phyloP scores from a whole-genome alignment of 2,888 invertebrate genomes.

The Baccha elongata region DNA sequence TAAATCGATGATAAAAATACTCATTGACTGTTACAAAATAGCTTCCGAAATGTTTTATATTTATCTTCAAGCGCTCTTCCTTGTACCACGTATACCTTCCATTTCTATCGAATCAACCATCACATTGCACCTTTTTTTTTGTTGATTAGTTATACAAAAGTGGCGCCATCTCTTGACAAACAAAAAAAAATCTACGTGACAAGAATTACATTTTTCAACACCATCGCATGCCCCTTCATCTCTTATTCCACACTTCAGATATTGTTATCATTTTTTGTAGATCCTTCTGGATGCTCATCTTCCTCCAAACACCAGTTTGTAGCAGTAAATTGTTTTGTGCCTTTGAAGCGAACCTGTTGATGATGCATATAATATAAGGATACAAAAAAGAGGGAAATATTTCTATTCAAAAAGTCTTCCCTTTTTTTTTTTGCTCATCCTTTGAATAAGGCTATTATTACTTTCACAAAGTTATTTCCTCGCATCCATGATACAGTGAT shows the following conservation, averaged over 20 bases:
- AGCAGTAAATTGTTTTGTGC: slow-evolving; percentile 15
- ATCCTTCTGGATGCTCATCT: not conserved
- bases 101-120: not conserved
- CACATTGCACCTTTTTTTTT: not conserved
- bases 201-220: slow-evolving; percentile 12
- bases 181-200: slow-evolving; percentile 23
- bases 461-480: not conserved
- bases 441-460: not conserved
- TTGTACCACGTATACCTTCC: slow-evolving; percentile 8
- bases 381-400: slow-evolving; percentile 1
- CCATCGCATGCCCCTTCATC: not conserved
- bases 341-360: slow-evolving; percentile 7
- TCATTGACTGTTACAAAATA: slow-evolving; percentile 22
- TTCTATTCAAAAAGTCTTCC: not conserved
- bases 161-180: slow-evolving; percentile 15
- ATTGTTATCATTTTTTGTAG: not conserved
- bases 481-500: not conserved
- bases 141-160: slow-evolving; percentile 26
- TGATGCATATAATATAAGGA: slow-evolving; percentile 5
- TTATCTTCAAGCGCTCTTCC: not conserved
- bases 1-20: slow-evolving; percentile 22
- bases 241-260: slow-evolving; percentile 1
- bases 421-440: not conserved
- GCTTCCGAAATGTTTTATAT: slow-evolving; percentile 12
- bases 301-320: not conserved